A percentile compares a stretch with the other conserved stretches of the same genome.
These are phyloP conservation scores for Caranx ignobilis DNA, from an alignment of 2,113 vertebrate genomes.

Conservation along the genomic window DNA sequence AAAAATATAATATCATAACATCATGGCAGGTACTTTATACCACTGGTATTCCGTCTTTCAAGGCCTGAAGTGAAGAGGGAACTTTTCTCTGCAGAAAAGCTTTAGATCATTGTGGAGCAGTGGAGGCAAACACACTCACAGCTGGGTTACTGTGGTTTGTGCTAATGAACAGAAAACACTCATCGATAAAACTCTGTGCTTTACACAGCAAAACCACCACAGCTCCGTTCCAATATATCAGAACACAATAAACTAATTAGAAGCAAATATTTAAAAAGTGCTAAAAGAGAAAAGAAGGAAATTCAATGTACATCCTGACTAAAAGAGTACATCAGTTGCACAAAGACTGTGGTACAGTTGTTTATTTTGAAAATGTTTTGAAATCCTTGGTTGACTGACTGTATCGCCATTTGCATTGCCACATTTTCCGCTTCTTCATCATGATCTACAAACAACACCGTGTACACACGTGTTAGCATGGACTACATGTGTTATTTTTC, in stretches of 20 bases:
- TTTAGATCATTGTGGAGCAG: not conserved
- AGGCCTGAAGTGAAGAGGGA: not conserved
- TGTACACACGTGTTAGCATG: not conserved
- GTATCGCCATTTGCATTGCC: too few relatives aligned
- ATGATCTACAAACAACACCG: not conserved
- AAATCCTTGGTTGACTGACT: too few relatives aligned
- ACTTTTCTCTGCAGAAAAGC: not conserved
- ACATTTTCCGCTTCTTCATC: not conserved
- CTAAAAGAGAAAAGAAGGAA: not conserved
- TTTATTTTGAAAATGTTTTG: slow-evolving; percentile 28
- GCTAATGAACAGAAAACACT: slow-evolving; percentile 14
- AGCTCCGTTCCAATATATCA: not conserved
- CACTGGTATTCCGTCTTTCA: not conserved
- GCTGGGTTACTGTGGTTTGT: not conserved
- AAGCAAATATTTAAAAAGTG: too few relatives aligned
- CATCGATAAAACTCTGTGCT: not conserved
- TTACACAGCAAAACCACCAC: not conserved
- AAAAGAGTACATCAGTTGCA: not conserved
- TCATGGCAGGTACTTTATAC: too few relatives aligned
- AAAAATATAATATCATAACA: too few relatives aligned
- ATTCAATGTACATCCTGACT: not conserved
- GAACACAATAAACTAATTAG: not conserved
- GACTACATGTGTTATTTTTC: not conserved
- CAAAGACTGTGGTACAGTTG: not conserved
- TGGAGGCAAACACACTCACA: not conserved